phyloP scores from a whole-genome alignment of 2,113 vertebrate genomes.

The Saguinus imperator region DNA sequence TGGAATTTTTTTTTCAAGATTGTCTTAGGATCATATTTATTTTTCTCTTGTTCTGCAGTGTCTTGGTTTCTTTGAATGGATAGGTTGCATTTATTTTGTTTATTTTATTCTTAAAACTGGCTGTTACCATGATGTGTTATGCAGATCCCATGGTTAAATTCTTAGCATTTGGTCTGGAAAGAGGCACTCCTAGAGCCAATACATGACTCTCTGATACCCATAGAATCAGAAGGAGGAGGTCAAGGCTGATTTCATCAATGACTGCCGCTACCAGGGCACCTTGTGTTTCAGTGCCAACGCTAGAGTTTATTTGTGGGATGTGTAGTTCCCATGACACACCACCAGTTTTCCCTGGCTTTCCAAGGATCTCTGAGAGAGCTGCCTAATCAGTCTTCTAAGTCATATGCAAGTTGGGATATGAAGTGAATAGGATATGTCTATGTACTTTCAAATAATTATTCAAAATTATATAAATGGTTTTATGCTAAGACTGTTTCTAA shows the following conservation, averaged over 20 bases:
- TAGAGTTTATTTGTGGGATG: not conserved
- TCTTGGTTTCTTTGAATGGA: not conserved
- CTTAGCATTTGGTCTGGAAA: no score
- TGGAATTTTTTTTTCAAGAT: not conserved
- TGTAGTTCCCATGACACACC: fast-evolving
- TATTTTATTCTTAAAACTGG: not conserved
- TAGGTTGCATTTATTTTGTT: not conserved
- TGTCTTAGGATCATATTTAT: not conserved
- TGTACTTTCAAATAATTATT: not conserved
- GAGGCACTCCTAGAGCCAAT: not conserved
- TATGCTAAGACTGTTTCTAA: not conserved
- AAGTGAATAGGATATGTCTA: not conserved
- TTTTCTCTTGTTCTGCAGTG: not conserved
- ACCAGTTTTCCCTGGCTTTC: not conserved
- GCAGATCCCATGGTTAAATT: not conserved
- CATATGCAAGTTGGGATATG: not conserved
- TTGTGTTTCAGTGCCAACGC: not conserved
- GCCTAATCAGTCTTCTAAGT: not conserved
- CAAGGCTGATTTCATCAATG: not conserved
- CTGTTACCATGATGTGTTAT: not conserved
- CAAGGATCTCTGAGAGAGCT: not conserved
- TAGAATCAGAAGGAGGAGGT: not conserved
- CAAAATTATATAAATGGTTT: not conserved
- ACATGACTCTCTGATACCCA: not conserved
- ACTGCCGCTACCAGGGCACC: no score